A percentile compares a stretch with the other conserved stretches of the same genome.
Evolutionary conservation across 2,888 invertebrate species (phyloP).

Genomic region (Drosophila subquinaria): DNA sequence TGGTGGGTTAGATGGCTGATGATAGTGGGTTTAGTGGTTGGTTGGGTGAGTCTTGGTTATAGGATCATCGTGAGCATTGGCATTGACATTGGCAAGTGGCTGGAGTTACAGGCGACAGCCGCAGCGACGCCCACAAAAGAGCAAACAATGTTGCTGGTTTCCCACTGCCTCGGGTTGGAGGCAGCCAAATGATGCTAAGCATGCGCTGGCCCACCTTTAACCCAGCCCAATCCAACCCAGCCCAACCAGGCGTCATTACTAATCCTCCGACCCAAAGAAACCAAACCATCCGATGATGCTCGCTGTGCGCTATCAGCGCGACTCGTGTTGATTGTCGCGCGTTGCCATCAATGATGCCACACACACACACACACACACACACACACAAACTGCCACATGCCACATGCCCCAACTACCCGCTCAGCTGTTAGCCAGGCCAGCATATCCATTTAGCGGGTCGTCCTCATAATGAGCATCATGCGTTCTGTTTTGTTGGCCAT

Average conservation of each 20-base stretch:
- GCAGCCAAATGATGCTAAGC: slow-evolving; percentile 60
- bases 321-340: slow-evolving; percentile 76
- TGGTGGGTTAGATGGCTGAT: slow-evolving; percentile 22
- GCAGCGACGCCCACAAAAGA: slow-evolving; percentile 61
- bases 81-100: slow-evolving; percentile 43
- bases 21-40: slow-evolving; percentile 10
- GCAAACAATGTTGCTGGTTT: slow-evolving; percentile 63
- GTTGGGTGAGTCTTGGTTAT: slow-evolving; percentile 8
- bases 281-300: slow-evolving; percentile 36
- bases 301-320: slow-evolving; percentile 69
- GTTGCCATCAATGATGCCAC: slow-evolving; percentile 68
- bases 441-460: slow-evolving; percentile 55
- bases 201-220: slow-evolving; percentile 65
- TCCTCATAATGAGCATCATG: slow-evolving; percentile 64
- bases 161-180: slow-evolving; percentile 10
- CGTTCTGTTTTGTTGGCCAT: slow-evolving; percentile 41
- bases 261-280: slow-evolving; percentile 65
- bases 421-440: slow-evolving; percentile 7
- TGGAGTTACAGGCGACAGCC: slow-evolving; percentile 32
- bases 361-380: slow-evolving; percentile 16
- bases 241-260: slow-evolving; percentile 55
- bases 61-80: slow-evolving; percentile 28
- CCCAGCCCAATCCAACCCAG: slow-evolving; percentile 29
- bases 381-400: slow-evolving; percentile 1
- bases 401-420: neutral